phyloP scores from a whole-genome alignment of 2,113 vertebrate genomes.

The Calidris pugnax region DNA sequence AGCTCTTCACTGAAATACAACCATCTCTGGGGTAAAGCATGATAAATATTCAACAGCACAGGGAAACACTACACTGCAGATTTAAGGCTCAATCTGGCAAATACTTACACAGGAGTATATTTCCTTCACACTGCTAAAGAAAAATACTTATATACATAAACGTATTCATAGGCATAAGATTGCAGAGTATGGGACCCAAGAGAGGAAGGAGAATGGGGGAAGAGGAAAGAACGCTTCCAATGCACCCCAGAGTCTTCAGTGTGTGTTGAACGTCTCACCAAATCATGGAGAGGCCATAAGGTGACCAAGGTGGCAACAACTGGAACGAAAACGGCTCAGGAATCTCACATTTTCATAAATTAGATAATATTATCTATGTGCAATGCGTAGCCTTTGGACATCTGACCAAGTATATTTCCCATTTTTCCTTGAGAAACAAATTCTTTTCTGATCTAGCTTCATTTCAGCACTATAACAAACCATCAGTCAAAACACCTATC shows the following conservation, averaged over 20 bases:
- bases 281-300: neutral
- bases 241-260: neutral
- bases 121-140: slow-evolving; percentile 29
- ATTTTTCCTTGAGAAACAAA: neutral
- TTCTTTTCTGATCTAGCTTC: neutral
- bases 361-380: neutral
- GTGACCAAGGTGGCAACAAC: neutral
- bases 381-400: neutral
- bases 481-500: neutral
- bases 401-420: neutral
- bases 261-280: neutral
- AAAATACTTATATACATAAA: slow-evolving; percentile 47
- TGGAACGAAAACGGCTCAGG: neutral
- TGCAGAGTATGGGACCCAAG: neutral
- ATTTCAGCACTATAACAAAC: neutral
- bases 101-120: slow-evolving; percentile 45
- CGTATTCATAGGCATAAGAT: neutral
- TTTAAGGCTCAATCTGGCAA: slow-evolving; percentile 58
- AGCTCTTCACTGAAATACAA: slow-evolving; percentile 40
- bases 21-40: slow-evolving; percentile 6
- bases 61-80: slow-evolving; percentile 34
- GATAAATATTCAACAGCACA: slow-evolving; percentile 57
- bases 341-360: neutral
- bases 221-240: neutral
- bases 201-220: neutral